Percentiles rank a stretch among this genome's conserved stretches.
phyloP scores from a whole-genome alignment of 1,140 invertebrate species.

The Diploscapter pachys region DNA sequence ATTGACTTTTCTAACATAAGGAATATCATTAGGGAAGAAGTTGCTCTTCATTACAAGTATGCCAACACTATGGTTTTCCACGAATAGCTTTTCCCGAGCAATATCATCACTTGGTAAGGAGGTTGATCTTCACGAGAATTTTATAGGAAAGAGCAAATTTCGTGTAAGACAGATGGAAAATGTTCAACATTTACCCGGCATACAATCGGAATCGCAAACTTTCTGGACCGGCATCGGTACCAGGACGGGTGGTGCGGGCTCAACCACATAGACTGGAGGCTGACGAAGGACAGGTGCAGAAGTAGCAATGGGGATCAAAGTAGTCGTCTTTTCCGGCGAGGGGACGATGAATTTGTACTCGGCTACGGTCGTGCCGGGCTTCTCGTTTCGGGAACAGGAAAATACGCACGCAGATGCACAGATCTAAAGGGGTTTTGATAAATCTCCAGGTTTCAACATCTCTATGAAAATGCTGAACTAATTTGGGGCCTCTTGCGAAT shows the following conservation, averaged over 20 bases:
- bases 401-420: slow-evolving; percentile 21
- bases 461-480: no score
- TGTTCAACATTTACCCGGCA: neutral
- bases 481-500: no score
- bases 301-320: neutral
- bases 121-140: no score
- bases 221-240: neutral
- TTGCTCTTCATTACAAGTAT: no score
- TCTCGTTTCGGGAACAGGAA: slow-evolving; percentile 23
- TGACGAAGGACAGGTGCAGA: neutral
- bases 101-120: no score
- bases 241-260: neutral
- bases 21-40: no score
- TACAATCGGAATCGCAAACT: slow-evolving; percentile 13
- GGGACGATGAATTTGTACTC: slow-evolving; percentile 8
- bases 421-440: neutral
- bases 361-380: slow-evolving; percentile 1
- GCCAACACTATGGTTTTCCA: no score
- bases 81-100: no score
- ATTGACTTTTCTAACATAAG: no score
- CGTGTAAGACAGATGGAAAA: neutral
- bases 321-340: neutral
- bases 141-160: no score
- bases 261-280: neutral
- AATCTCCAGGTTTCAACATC: no score